Evolutionary conservation across 2,888 invertebrate genomes (phyloP).

Genomic region (Yponomeuta cagnagella): DNA sequence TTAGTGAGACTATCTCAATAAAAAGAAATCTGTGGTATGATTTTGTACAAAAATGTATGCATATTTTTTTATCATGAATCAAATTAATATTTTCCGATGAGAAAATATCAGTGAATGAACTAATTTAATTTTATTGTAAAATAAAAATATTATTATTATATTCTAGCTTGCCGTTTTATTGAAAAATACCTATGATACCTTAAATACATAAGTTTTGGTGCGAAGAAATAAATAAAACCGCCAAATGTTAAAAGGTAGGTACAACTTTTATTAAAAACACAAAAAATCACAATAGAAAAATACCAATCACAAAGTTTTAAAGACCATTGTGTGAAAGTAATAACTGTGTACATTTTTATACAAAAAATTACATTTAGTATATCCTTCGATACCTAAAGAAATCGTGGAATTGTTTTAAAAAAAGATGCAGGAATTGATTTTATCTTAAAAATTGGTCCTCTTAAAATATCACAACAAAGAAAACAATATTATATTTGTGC

Average conservation of each 20-base stretch:
- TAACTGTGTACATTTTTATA: background rate
- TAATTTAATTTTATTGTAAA: background rate
- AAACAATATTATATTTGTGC: too few species aligned
- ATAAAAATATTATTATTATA: background rate
- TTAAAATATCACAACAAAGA: too few species aligned
- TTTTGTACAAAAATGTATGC: background rate
- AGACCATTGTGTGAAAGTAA: background rate
- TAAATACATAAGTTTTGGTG: too few species aligned
- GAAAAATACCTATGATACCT: too few species aligned
- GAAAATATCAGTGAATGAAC: background rate
- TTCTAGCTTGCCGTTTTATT: too few species aligned
- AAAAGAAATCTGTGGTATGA: background rate
- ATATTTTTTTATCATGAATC: background rate
- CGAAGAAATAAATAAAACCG: too few species aligned
- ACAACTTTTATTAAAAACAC: background rate
- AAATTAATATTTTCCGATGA: background rate
- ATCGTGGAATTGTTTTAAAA: too few species aligned
- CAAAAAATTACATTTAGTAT: background rate
- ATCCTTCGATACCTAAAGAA: too few species aligned
- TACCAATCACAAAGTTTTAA: background rate
- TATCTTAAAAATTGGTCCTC: too few species aligned
- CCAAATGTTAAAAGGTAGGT: background rate
- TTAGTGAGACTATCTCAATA: too few species aligned
- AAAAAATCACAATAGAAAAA: slow-evolving; percentile 2
- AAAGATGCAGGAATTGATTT: too few species aligned